Percentiles rank a stretch among this genome's conserved stretches.
Conservation (phyloP, 64 coral and sea anemone species). For the Anthopleura sola region DNA sequence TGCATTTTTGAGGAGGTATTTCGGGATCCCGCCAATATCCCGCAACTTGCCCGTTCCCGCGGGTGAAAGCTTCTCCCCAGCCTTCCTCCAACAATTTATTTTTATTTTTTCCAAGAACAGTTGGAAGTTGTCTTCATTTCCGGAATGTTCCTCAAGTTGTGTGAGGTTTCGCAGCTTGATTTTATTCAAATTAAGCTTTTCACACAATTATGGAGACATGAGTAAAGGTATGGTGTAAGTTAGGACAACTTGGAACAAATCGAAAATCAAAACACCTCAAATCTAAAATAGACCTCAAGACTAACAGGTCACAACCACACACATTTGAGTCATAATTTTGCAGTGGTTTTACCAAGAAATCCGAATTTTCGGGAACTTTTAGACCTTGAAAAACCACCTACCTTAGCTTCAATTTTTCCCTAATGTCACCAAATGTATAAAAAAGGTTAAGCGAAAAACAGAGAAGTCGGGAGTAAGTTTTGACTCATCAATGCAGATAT, state of each 20-base stretch:
- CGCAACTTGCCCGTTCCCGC: neutral
- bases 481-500: neutral
- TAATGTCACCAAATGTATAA: neutral
- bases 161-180: neutral
- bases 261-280: neutral
- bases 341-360: neutral
- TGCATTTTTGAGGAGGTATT: too few species aligned
- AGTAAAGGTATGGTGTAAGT: neutral
- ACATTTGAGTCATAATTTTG: neutral
- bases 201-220: neutral
- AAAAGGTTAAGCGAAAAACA: neutral
- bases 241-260: neutral
- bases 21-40: neutral
- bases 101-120: neutral
- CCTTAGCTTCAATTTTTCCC: neutral
- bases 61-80: neutral
- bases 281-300: neutral
- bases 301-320: too few species aligned
- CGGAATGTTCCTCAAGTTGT: neutral
- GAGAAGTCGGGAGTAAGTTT: neutral
- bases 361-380: neutral
- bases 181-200: neutral
- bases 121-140: neutral
- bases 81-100: neutral
- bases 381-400: neutral